Evolutionary conservation across 1,140 invertebrate genomes (phyloP).

Genomic region (Apis florea): DNA sequence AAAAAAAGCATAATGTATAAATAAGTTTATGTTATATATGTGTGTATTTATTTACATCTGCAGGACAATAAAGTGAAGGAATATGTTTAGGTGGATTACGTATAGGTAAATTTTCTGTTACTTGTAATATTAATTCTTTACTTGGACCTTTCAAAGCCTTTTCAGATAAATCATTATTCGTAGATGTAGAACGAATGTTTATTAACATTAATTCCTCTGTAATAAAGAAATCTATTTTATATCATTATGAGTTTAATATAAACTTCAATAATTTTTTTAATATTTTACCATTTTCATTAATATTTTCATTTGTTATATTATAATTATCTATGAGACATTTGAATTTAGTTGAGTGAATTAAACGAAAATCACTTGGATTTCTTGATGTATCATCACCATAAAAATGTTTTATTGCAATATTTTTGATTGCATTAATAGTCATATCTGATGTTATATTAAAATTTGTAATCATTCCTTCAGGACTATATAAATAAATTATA

Average conservation of each 20-base stretch:
- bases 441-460: conserved; percentile 71
- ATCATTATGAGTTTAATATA: background rate
- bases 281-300: conserved; percentile 72
- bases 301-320: conserved; percentile 69
- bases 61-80: conserved; percentile 65
- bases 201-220: conserved; percentile 77
- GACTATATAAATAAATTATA: conserved; percentile 60
- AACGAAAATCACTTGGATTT: conserved; percentile 67
- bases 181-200: conserved; percentile 61
- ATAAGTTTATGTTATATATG: background rate
- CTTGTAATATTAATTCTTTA: conserved; percentile 73
- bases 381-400: conserved; percentile 72
- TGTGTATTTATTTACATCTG: conserved; percentile 67
- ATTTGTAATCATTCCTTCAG: conserved; percentile 72
- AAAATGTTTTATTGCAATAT: conserved; percentile 75
- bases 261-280: background rate
- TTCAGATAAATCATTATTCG: conserved; percentile 69
- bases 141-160: conserved; percentile 75
- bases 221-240: conserved; percentile 44
- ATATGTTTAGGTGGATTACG: conserved; percentile 66
- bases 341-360: conserved; percentile 71
- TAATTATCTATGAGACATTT: conserved; percentile 72
- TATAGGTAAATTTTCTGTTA: conserved; percentile 72
- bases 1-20: too few relatives aligned
- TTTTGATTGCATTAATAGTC: conserved; percentile 75